Conservation (phyloP, 2,113 vertebrate species). For the Eulemur macaco region DNA sequence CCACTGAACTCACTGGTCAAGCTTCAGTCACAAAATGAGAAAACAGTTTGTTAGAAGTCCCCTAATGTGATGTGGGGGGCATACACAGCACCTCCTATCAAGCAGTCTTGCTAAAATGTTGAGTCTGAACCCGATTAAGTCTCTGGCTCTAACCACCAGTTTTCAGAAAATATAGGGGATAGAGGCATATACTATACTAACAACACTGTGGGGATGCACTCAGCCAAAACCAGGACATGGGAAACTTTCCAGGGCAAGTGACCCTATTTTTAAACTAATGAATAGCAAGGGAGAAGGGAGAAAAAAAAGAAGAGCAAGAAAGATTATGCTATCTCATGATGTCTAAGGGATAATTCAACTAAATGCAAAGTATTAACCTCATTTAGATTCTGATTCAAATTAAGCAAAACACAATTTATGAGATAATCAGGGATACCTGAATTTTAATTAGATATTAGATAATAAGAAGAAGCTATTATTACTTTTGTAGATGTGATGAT, state of each 20-base stretch:
- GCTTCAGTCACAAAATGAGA: background rate
- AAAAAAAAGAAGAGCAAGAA: background rate
- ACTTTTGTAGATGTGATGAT: background rate
- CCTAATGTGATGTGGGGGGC: background rate
- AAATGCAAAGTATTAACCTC: background rate
- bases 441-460: background rate
- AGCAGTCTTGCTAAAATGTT: background rate
- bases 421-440: background rate
- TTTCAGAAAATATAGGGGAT: background rate
- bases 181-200: background rate
- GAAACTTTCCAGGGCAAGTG: background rate
- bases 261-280: background rate
- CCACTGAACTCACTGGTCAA: background rate
- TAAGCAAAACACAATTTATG: background rate
- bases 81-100: background rate
- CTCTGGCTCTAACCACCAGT: background rate
- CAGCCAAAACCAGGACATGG: background rate
- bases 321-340: background rate
- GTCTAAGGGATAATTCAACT: background rate
- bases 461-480: constrained; percentile 1
- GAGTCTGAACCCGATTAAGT: background rate
- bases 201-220: background rate
- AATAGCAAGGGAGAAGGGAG: background rate
- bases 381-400: background rate
- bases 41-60: background rate